These are phyloP conservation scores for Pogonognathellus flavescens DNA, from an alignment of 1,140 invertebrate species.

Conservation along the genomic window DNA sequence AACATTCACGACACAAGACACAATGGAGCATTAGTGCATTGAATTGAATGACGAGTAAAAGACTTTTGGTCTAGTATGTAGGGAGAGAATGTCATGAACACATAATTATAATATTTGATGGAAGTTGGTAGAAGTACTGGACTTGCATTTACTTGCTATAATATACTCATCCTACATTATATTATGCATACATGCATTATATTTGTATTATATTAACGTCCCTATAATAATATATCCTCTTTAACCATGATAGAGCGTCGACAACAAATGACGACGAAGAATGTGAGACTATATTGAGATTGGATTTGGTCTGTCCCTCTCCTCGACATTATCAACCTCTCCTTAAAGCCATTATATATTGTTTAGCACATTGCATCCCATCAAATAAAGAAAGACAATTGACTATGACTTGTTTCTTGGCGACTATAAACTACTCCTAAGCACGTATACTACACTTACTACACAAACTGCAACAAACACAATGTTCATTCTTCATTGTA, in stretches of 20 bases:
- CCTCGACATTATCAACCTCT: not conserved
- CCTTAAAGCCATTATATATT: not conserved
- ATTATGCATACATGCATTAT: not conserved
- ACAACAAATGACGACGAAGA: too few species aligned
- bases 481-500: not conserved
- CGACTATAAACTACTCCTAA: not conserved
- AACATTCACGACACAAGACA: not conserved
- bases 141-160: too few species aligned
- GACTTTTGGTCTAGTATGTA: not conserved
- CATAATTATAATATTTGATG: not conserved
- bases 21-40: not conserved
- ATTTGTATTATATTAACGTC: too few species aligned
- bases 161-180: not conserved
- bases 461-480: not conserved
- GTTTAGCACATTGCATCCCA: not conserved
- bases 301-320: not conserved
- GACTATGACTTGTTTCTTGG: conserved; percentile 7
- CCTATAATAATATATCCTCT: too few species aligned
- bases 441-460: not conserved
- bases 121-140: too few species aligned
- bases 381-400: conserved; percentile 5
- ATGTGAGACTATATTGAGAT: not conserved
- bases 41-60: too few species aligned
- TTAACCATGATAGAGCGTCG: too few species aligned
- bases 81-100: conserved; percentile 26